Conservation (phyloP, 2,113 vertebrate genomes). For the Zootoca vivipara region DNA sequence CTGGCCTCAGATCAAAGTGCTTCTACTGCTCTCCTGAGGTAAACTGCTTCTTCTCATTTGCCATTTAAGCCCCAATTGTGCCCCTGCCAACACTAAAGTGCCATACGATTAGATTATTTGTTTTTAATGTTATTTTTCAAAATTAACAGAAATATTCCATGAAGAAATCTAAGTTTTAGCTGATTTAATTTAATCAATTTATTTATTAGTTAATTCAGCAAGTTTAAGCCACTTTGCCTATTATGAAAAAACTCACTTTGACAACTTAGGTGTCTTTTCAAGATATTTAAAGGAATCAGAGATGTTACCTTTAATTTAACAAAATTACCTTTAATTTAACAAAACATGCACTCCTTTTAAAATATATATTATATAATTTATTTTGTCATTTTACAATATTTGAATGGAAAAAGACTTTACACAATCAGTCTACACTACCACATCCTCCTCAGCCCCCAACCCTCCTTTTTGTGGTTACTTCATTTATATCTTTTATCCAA, state of each 20-base stretch:
- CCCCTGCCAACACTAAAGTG: neutral
- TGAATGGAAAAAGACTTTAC: too few species aligned
- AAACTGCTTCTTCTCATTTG: neutral
- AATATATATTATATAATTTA: too few species aligned
- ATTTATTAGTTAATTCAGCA: neutral
- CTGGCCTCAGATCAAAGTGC: neutral
- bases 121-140: neutral
- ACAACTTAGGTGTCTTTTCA: neutral
- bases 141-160: neutral
- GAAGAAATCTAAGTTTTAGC: neutral
- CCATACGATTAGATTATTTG: neutral
- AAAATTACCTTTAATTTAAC: neutral
- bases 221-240: neutral
- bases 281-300: neutral
- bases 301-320: neutral
- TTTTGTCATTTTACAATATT: too few species aligned
- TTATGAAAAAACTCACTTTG: neutral
- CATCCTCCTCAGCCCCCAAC: too few species aligned
- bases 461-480: too few species aligned
- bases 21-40: neutral
- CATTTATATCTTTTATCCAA: too few species aligned
- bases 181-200: neutral
- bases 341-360: neutral
- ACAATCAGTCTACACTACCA: too few species aligned
- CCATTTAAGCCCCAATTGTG: neutral